Evolutionary conservation across 2,113 vertebrate genomes (phyloP), one percentile per base, ranked within the genome.

Genomic region (Galbula dea): DNA sequence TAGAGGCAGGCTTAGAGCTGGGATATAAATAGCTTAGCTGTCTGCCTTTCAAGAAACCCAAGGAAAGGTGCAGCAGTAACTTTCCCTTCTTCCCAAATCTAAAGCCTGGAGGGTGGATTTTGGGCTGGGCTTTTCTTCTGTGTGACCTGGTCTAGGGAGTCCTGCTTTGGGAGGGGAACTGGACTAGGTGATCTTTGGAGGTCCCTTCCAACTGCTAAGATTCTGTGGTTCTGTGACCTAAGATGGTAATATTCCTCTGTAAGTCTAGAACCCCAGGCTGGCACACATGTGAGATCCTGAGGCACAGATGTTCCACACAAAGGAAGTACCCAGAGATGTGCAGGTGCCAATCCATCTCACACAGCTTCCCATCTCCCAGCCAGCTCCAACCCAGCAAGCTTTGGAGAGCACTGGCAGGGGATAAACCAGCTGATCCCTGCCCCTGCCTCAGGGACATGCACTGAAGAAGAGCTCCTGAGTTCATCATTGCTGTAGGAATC

Each of bases 221-320:
- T n/a, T n/a, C n/a, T n/a, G n/a, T n/a, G n/a, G n/a, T n/a, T n/a
- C n/a, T n/a, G n/a, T n/a, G n/a, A 34, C 55, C 49, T 81, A 69
- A 46, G 72, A 80, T 57, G 55, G 51, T 18, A 77, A 18, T 30
- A 51, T 20, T 71, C 73, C 63, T 27, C 0, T 65, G 54, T 49
- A 62, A 30, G 30, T 55, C 37, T 7, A 32, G 51, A 3, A 3
- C 46, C 46, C 23, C 46, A 46, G 68, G 51, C 48, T 71, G 74
- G n/a, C 9, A 15, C 2, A 0, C 0, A 2, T 6, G 3, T 12
- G 14, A 10, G 48, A 7, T 12, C 37, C 55, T 6, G 15, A 80
- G 26, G 14, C 5, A 13, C 6, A 3, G 2, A 3, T 0, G 6
- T 3, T n/a, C 4, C 5, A 6, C 5, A 1, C 5, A 17, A 20